Evolutionary conservation across 1,140 invertebrate species (phyloP).

Genomic region (Metopolophium dirhodum): DNA sequence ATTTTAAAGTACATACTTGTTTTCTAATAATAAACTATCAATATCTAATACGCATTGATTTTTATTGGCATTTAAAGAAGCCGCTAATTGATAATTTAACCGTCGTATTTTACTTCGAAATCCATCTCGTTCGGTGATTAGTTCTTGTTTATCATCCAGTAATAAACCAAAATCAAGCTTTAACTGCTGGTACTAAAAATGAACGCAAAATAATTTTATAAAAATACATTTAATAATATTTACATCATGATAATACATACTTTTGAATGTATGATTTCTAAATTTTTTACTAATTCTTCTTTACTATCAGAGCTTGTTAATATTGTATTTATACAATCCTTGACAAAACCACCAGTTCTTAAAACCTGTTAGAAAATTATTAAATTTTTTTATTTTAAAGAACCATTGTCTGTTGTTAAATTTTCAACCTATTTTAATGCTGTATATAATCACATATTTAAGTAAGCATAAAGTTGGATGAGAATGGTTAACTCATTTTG

Average conservation of each 20-base stretch:
- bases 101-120: conserved; percentile 84
- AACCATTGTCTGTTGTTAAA: background rate
- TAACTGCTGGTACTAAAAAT: conserved; percentile 67
- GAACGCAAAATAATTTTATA: background rate
- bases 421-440: background rate
- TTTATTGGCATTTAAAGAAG: conserved; percentile 70
- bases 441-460: no score
- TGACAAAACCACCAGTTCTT: conserved; percentile 59
- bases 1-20: conserved; percentile 65
- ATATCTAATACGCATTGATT: conserved; percentile 73
- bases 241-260: background rate
- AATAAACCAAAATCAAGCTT: conserved; percentile 77
- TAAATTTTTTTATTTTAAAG: background rate
- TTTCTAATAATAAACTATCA: conserved; percentile 81
- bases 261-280: conserved; percentile 51
- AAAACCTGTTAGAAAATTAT: conserved; percentile 61
- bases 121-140: conserved; percentile 81
- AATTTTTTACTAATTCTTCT: conserved; percentile 53
- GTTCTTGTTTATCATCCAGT: conserved; percentile 86
- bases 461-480: no score
- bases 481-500: no score
- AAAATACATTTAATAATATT: background rate
- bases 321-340: conserved; percentile 41
- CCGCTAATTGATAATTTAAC: conserved; percentile 81
- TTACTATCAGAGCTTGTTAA: conserved; percentile 44